A percentile compares a stretch with the other conserved stretches of the same genome.
phyloP scores from a whole-genome alignment of 2,888 invertebrate genomes.

The Metacarcinus magister region DNA sequence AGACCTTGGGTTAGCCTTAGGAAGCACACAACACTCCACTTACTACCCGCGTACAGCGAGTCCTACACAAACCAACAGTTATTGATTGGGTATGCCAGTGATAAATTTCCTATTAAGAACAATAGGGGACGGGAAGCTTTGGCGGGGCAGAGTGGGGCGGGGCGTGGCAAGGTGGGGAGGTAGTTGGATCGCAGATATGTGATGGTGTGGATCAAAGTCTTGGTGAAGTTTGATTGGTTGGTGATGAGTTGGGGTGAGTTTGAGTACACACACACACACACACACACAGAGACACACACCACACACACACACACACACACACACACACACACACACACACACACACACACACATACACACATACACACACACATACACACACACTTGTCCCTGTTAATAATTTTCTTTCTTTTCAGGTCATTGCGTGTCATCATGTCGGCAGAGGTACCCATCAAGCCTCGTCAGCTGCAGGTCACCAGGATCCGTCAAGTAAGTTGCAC shows the following conservation, averaged over 20 bases:
- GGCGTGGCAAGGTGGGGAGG: neutral
- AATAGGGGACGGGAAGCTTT: neutral
- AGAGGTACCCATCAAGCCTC: conserved; percentile 69
- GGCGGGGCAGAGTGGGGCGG: neutral
- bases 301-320: neutral
- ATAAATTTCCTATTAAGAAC: neutral
- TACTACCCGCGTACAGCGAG: too few relatives aligned
- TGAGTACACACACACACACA: conserved; percentile 48
- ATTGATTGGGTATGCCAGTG: neutral
- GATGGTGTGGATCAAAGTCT: neutral
- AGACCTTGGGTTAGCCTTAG: too few relatives aligned
- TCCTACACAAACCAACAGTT: too few relatives aligned
- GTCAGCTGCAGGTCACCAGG: conserved; percentile 76
- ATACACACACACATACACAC: neutral
- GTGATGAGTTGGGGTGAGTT: conserved; percentile 14
- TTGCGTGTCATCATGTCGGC: conserved; percentile 60
- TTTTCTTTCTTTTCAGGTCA: neutral
- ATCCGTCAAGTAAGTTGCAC: conserved; percentile 60
- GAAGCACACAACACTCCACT: too few relatives aligned
- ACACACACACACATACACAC: neutral
- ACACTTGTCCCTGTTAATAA: neutral
- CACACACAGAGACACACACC: conserved; percentile 19
- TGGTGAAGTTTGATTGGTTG: conserved; percentile 7
- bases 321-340: neutral
- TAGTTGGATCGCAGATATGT: neutral